Evolutionary conservation across 2,888 invertebrate species (phyloP).

Genomic region (Chouioia cunea): DNA sequence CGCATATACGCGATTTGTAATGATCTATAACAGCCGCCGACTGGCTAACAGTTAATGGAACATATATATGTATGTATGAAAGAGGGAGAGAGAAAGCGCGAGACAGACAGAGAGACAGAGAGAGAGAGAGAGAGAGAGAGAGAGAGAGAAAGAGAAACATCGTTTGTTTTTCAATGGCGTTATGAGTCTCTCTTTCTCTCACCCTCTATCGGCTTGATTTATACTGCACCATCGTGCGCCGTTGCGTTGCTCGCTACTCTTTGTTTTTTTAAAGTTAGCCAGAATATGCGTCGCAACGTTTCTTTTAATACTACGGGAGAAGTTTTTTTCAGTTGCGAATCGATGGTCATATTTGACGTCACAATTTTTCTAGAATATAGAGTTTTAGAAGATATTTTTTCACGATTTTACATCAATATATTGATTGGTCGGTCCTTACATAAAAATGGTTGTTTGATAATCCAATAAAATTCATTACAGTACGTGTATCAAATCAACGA

Average conservation of each 20-base stretch:
- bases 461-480: too few species aligned
- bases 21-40: background rate
- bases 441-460: too few species aligned
- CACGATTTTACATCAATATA: too few species aligned
- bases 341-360: too few species aligned
- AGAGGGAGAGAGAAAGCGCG: too few species aligned
- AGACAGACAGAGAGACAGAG: background rate
- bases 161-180: conserved; percentile 10
- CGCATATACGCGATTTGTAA: conserved; percentile 16
- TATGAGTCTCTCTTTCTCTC: conserved; percentile 9
- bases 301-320: background rate
- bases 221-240: background rate
- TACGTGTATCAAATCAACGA: background rate
- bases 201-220: conserved; percentile 9
- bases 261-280: background rate
- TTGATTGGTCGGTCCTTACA: too few species aligned
- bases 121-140: too few species aligned
- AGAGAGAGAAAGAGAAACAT: background rate
- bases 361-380: too few species aligned
- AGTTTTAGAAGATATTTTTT: too few species aligned
- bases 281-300: background rate
- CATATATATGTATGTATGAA: background rate
- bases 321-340: conserved; percentile 1
- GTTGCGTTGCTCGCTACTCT: background rate
- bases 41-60: conserved; percentile 19